Base-by-base conservation (phyloP, 2,113 vertebrate genomes). In the Geothlypis trichas region DNA sequence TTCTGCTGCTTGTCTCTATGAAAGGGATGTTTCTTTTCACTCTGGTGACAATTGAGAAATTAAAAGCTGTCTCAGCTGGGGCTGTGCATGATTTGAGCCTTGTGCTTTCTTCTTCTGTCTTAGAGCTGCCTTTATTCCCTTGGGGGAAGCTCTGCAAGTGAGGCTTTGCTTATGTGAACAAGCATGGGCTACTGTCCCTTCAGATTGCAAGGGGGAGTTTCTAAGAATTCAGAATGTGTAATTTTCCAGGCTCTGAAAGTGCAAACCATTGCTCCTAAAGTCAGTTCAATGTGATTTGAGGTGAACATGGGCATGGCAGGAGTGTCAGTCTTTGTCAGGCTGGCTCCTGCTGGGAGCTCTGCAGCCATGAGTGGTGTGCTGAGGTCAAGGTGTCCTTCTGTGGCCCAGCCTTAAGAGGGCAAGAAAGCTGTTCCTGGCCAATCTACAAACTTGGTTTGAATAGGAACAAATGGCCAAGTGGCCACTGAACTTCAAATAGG, bases 1-100 rank as follows among this genome's bases (percentile, higher is more conserved):
- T 94, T 88, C 93, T 96, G 87, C 81, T 93, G 35, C 84, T 72
- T 73, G 86, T 89, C 92, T 87, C 26, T 18, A 1, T 1, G 3
- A 57, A 75, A 58, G 33, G 44, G 54, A 87, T 93, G 65, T 59
- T 89, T 69, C 66, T 83, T 83, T 75, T 93, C 69, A 74, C 86
- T 78, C 74, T 22, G 82, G 44, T 72, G 74, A 82, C 65, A 72
- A 76, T 21, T 57, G 28, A 92, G 81, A 87, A 82, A 82, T 87
- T 65, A 76, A 78, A 89, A 82, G 62, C 62, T 89, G 37, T 30
- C 77, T 78, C 41, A 61, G 35, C 44, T 67, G 47, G 61, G 72
- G 80, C 77, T 89, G 42, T 72, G 51, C 23, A 31, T n/a, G 83
- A 52, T 81, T 73, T 81, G 5, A 74, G 33, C 4, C 52, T 57